These are phyloP conservation scores for Hetaerina titia DNA, from an alignment of 2,888 invertebrate species.

Conservation along the genomic window DNA sequence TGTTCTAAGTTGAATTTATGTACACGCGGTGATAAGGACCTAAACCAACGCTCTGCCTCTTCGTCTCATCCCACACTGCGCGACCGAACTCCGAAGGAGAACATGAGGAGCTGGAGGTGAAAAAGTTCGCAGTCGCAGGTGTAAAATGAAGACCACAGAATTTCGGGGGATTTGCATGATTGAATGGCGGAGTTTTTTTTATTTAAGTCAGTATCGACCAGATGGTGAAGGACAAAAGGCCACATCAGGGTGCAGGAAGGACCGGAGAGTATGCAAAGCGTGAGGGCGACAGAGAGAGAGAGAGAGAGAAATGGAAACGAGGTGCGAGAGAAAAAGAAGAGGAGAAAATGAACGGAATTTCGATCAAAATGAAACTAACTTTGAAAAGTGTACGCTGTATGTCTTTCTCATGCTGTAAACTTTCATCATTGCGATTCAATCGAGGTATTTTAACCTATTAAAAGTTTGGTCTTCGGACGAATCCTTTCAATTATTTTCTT, in stretches of 20 bases:
- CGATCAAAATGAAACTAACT: too few relatives aligned
- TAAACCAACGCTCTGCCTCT: neutral
- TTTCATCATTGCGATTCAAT: too few relatives aligned
- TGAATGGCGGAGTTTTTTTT: neutral
- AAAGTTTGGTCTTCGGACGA: too few relatives aligned
- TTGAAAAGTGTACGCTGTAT: too few relatives aligned
- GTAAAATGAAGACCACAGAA: neutral
- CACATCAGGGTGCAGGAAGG: neutral
- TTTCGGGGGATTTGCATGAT: constrained; percentile 35
- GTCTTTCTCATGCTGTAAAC: too few relatives aligned
- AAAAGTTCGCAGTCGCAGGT: neutral
- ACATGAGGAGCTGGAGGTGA: neutral
- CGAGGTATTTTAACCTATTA: too few relatives aligned
- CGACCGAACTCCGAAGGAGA: neutral
- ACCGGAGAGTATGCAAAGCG: neutral
- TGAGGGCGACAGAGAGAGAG: neutral
- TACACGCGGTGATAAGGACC: constrained; percentile 5
- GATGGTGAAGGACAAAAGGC: neutral
- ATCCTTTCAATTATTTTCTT: too few relatives aligned
- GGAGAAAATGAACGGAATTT: neutral
- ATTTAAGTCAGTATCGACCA: neutral
- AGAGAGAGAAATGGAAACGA: neutral
- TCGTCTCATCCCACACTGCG: neutral
- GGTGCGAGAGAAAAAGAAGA: neutral
- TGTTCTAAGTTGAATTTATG: neutral